These are phyloP conservation scores for Calameuta pallipes DNA, from an alignment of 2,888 invertebrate genomes.

Conservation along the genomic window DNA sequence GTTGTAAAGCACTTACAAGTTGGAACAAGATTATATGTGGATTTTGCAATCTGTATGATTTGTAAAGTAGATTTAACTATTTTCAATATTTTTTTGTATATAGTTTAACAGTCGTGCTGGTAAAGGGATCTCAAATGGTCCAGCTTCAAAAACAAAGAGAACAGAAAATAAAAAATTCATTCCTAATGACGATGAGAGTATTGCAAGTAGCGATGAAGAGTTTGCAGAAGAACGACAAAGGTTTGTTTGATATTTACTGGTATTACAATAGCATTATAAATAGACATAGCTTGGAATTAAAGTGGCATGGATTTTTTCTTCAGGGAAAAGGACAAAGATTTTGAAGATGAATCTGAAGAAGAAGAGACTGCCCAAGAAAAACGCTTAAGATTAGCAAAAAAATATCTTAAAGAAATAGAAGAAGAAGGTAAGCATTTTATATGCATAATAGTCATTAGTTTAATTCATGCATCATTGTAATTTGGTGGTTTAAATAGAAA, in stretches of 20 bases:
- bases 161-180: conserved; percentile 31
- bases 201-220: conserved; percentile 61
- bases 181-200: conserved; percentile 54
- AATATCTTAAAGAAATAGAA: conserved; percentile 88
- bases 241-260: conserved; percentile 12
- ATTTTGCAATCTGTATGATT: not conserved
- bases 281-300: not conserved
- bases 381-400: conserved; percentile 87
- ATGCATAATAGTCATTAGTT: not conserved
- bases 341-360: conserved; percentile 67
- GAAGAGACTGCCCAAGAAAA: conserved; percentile 91
- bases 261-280: not conserved
- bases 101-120: conserved; percentile 36
- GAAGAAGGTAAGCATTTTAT: conserved; percentile 71
- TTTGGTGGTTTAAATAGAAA: conserved; percentile 66
- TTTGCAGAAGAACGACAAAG: conserved; percentile 53
- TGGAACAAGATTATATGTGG: not conserved
- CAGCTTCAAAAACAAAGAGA: conserved; percentile 37
- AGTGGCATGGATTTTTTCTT: not conserved
- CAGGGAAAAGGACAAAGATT: conserved; percentile 34
- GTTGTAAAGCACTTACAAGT: not conserved
- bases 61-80: conserved; percentile 7
- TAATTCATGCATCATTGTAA: not conserved
- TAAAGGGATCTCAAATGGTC: conserved; percentile 23
- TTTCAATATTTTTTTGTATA: conserved; percentile 4